phyloP scores from a whole-genome alignment of 2,888 invertebrate species.

The Tenthredo livida region DNA sequence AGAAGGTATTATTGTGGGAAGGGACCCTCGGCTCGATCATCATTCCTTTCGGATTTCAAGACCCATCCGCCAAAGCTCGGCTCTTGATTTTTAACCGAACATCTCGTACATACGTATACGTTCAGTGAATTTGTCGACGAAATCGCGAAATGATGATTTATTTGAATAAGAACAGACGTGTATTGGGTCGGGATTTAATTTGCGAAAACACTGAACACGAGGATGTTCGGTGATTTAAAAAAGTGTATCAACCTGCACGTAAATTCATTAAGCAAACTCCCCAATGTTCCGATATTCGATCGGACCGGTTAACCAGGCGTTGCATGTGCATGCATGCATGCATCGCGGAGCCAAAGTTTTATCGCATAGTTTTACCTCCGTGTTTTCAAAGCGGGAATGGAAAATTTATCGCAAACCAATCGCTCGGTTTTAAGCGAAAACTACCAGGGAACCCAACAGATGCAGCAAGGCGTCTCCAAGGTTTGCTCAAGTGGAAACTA shows the following conservation, averaged over 20 bases:
- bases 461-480: neutral
- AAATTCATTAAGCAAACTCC: neutral
- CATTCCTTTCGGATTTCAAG: neutral
- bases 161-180: neutral
- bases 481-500: slow-evolving; percentile 21
- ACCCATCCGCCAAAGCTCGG: neutral
- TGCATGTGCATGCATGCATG: neutral
- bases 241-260: neutral
- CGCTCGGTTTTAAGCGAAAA: neutral
- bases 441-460: slow-evolving; percentile 16
- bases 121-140: neutral
- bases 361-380: slow-evolving; percentile 18
- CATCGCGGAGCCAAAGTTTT: slow-evolving; percentile 3
- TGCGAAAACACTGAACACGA: neutral
- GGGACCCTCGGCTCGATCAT: neutral
- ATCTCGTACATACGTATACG: neutral
- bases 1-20: neutral
- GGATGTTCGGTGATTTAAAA: neutral
- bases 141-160: neutral
- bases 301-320: neutral
- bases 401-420: slow-evolving; percentile 33
- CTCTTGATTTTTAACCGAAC: neutral
- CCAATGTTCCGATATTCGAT: slow-evolving; percentile 1
- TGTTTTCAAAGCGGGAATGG: neutral
- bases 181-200: neutral